Base-by-base conservation (phyloP, 2,113 vertebrate genomes). In the Xiphophorus maculatus region DNA sequence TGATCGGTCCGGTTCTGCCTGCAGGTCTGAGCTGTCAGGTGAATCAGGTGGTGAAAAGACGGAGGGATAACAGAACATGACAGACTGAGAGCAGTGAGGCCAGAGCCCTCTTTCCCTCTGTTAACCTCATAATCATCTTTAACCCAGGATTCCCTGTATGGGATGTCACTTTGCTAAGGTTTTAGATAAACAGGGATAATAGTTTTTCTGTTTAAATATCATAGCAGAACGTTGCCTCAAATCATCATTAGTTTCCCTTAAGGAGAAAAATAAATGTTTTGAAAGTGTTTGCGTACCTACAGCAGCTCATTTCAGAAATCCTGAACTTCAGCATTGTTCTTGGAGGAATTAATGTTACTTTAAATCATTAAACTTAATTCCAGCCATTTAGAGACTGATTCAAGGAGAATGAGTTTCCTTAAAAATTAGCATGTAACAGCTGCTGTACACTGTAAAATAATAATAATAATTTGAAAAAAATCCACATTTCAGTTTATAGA, bases 11-110 rank as follows among this genome's bases (percentile, higher is more conserved):
- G 76, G 44, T 22, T 76, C 8, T 35, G 82, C 89, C 91, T 79
- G 73, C 74, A 86, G 93, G 71, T 62, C 66, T 25, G 66, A 93
- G 75, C 93, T 94, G 94, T 95, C 95, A 94, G 85, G 84, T 83
- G 78, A 73, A 94, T 93, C 70, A 90, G 84, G 63, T 71, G 73
- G 86, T 78, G 83, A 90, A 89, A 87, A 73, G 66, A 75, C 54
- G 66, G 62, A 74, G 71, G 60, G 75, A 76, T 91, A 89, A 95
- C 87, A 44, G 63, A 82, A 79, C 51, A 83, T 92, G 95, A 95
- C 94, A 94, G 86, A 65, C 76, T 81, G 69, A 74, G 65, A 76
- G 63, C 62, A 66, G 44, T 37, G 15, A 17, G 40, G 42, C 4
- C 30, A 58, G 33, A 61, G 37, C 27, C 42, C 25, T 25, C 35